These are phyloP conservation scores for Tetramorium simillimum DNA, from an alignment of 1,140 invertebrate genomes.

Conservation along the genomic window DNA sequence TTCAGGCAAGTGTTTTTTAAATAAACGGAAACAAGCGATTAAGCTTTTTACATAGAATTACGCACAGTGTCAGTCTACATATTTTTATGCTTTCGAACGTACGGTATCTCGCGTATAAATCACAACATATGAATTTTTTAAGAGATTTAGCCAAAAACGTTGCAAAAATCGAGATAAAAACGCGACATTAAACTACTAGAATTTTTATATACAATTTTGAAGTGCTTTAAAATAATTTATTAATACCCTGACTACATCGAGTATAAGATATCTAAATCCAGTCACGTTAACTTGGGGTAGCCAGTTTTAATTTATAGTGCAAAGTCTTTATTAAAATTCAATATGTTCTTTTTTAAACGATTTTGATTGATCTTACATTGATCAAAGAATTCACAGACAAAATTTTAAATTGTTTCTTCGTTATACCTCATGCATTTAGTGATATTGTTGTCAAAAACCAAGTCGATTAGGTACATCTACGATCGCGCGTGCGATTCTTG, in stretches of 20 bases:
- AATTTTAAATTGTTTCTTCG: background rate
- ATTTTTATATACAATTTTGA: background rate
- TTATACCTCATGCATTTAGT: background rate
- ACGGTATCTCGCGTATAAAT: background rate
- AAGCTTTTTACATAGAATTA: background rate
- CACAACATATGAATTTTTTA: background rate
- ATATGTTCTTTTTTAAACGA: background rate
- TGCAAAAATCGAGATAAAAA: background rate
- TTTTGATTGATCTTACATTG: background rate
- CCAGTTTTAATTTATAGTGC: background rate
- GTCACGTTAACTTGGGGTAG: background rate
- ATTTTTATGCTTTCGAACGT: background rate
- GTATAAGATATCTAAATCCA: background rate
- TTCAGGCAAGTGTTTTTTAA: background rate
- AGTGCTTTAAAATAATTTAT: background rate
- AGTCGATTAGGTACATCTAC: conserved; percentile 30
- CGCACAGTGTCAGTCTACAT: background rate
- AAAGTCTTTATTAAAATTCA: background rate
- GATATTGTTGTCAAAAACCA: conserved; percentile 29
- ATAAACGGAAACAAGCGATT: background rate
- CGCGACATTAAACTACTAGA: background rate
- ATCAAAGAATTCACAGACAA: background rate
- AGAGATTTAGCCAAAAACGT: background rate
- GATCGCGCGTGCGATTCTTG: background rate
- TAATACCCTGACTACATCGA: background rate